Evolutionary conservation across 1,140 invertebrate genomes (phyloP).

Genomic region (Periplaneta americana): DNA sequence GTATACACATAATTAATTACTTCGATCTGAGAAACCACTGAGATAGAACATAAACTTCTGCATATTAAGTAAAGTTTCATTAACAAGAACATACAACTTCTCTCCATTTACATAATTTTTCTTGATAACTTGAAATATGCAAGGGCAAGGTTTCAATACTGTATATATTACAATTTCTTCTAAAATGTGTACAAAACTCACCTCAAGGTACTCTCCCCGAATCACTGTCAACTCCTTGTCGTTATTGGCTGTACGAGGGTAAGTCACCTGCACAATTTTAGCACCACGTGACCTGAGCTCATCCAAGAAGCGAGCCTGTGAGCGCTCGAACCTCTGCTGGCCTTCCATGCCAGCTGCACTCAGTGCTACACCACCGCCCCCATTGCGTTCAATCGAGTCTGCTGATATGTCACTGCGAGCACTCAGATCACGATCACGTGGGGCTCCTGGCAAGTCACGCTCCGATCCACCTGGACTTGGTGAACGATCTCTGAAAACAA

Average conservation of each 20-base stretch:
- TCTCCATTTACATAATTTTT: no score
- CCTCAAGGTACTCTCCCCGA: conserved; percentile 92
- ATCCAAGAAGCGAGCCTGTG: conserved; percentile 57
- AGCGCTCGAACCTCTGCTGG: conserved; percentile 40
- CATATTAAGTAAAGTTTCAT: no score
- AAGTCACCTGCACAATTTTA: conserved; percentile 88
- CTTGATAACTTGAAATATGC: no score
- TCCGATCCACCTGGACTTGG: conserved; percentile 31
- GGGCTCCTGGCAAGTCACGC: conserved; percentile 22
- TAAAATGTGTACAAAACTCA: conserved; percentile 34
- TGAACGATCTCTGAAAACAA: conserved; percentile 25
- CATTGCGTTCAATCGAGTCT: conserved; percentile 65
- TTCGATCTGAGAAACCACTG: no score
- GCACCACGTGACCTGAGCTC: conserved; percentile 67
- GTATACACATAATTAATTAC: no score
- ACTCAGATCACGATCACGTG: conserved; percentile 36
- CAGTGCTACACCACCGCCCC: conserved; percentile 24
- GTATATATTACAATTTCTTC: not conserved
- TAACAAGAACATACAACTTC: no score
- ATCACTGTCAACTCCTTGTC: conserved; percentile 95
- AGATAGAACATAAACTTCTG: no score
- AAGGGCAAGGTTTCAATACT: no score
- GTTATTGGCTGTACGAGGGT: conserved; percentile 94
- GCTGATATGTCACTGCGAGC: conserved; percentile 68
- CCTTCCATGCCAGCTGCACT: not conserved